Evolutionary conservation across 1,140 invertebrate genomes (phyloP).

Genomic region (Streblospio benedicti): DNA sequence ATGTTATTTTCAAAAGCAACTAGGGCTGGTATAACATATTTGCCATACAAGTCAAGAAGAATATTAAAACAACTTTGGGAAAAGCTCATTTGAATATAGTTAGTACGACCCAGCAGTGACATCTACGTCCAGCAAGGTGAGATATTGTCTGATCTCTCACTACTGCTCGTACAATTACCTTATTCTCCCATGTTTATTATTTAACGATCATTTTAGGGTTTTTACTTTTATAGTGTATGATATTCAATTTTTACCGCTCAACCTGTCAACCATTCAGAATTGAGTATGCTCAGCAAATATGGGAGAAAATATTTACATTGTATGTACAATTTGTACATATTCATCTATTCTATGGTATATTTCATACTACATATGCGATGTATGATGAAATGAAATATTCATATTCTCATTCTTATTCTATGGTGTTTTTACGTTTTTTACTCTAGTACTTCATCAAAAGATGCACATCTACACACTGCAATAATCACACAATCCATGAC

Average conservation of each 20-base stretch:
- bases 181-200: background rate
- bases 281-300: no score
- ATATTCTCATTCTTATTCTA: background rate
- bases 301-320: no score
- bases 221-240: no score
- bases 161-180: background rate
- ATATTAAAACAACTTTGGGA: background rate
- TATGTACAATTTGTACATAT: no score
- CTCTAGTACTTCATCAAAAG: background rate
- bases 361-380: no score
- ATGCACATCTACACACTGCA: background rate
- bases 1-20: background rate
- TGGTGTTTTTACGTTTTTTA: background rate
- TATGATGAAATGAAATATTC: background rate
- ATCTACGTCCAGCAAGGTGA: background rate
- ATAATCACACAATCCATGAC: conserved; percentile 1
- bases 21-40: background rate
- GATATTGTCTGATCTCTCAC: background rate
- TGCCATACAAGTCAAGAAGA: background rate
- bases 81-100: no score
- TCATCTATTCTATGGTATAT: no score
- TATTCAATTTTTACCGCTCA: no score
- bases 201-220: no score
- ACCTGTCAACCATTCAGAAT: no score
- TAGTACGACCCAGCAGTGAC: no score